These are phyloP conservation scores for Leptinotarsa texana DNA, from an alignment of 1,140 invertebrate genomes.

Conservation along the genomic window DNA sequence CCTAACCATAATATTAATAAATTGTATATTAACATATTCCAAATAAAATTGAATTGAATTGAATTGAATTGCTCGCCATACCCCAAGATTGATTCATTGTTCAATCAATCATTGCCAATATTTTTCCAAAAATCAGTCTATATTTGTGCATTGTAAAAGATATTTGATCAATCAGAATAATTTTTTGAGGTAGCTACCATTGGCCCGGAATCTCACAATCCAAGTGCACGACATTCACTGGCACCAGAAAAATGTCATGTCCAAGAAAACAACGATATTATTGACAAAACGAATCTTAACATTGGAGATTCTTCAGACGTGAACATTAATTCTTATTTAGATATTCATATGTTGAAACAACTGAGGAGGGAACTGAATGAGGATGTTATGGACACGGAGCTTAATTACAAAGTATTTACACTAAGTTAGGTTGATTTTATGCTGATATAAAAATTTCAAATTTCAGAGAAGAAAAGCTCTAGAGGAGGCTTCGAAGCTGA, in stretches of 20 bases:
- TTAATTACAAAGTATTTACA: not conserved
- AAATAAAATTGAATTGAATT: too few species aligned
- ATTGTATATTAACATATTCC: too few species aligned
- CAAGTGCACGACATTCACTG: slow-evolving; percentile 62
- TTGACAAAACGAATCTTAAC: slow-evolving; percentile 26
- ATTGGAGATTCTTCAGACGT: slow-evolving; percentile 27
- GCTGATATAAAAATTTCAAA: slow-evolving; percentile 18
- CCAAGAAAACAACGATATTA: slow-evolving; percentile 43
- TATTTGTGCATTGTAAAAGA: not conserved
- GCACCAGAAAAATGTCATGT: slow-evolving; percentile 41
- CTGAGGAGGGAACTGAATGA: slow-evolving; percentile 68
- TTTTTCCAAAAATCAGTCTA: not conserved
- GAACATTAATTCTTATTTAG: slow-evolving; percentile 55
- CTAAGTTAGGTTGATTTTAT: not conserved
- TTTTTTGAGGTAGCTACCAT: slow-evolving; percentile 58
- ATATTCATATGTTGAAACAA: slow-evolving; percentile 66
- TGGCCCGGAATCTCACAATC: slow-evolving; percentile 61
- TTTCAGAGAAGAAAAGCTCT: slow-evolving; percentile 63
- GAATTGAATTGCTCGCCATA: too few species aligned
- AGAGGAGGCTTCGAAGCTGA: slow-evolving; percentile 66
- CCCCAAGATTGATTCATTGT: not conserved
- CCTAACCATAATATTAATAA: too few species aligned
- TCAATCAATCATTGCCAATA: not conserved
- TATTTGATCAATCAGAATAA: slow-evolving; percentile 4
- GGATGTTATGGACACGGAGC: slow-evolving; percentile 51